phyloP scores from a whole-genome alignment of 2,113 vertebrate genomes.

The Jaculus jaculus region DNA sequence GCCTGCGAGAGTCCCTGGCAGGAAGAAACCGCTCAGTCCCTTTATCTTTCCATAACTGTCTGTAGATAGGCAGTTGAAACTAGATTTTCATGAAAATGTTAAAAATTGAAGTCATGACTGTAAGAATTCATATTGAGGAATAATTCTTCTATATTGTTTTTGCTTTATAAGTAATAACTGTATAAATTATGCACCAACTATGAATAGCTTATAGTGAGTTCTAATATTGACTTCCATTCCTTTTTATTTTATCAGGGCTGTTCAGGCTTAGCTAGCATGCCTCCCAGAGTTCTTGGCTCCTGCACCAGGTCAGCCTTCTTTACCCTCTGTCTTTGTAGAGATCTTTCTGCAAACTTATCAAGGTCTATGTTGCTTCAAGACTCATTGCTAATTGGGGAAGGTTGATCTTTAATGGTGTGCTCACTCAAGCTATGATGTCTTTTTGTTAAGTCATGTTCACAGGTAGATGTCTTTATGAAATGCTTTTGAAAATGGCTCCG shows the following conservation, averaged over 20 bases:
- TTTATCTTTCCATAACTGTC: not conserved
- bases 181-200: not conserved
- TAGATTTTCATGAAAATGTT: slow-evolving; percentile 39
- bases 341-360: not conserved
- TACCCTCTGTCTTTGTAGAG: not conserved
- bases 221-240: not conserved
- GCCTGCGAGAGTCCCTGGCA: not conserved
- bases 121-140: not conserved
- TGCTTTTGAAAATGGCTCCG: not conserved
- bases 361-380: not conserved
- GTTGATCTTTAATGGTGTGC: not conserved
- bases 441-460: not conserved
- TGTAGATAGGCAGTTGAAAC: slow-evolving; percentile 22
- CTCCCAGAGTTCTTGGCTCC: not conserved
- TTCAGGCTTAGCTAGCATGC: not conserved
- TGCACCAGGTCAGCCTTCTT: not conserved
- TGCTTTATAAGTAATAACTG: slow-evolving; percentile 15
- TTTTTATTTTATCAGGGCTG: not conserved
- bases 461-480: not conserved
- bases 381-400: not conserved
- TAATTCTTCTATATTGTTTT: not conserved
- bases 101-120: slow-evolving; percentile 2
- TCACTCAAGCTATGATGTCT: not conserved
- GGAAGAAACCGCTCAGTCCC: not conserved
- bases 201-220: not conserved